Percentiles rank a stretch among this genome's conserved stretches.
Evolutionary conservation across 2,888 invertebrate species (phyloP).

Genomic region (Nemapogon koenigi): DNA sequence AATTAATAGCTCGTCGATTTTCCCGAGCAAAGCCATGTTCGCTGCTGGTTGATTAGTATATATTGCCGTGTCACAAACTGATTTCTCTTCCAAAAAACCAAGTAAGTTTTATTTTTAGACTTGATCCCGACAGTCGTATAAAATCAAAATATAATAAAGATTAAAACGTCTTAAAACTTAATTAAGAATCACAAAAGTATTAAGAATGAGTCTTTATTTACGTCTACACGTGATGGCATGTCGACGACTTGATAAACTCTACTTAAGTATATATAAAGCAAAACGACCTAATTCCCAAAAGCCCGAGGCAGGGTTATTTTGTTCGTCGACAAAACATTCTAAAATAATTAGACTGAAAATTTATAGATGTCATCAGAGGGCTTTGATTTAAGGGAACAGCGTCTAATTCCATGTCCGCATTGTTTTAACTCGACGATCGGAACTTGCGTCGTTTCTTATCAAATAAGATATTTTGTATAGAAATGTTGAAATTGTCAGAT

Average conservation of each 20-base stretch:
- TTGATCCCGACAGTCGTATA: too few relatives aligned
- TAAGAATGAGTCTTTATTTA: conserved; percentile 21
- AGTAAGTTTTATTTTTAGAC: too few relatives aligned
- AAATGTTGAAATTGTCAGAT: too few relatives aligned
- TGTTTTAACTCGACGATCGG: conserved; percentile 30
- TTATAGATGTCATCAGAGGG: conserved; percentile 50
- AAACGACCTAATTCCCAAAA: conserved; percentile 40
- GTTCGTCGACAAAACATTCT: conserved; percentile 46
- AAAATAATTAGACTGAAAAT: conserved; percentile 53
- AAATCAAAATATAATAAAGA: too few relatives aligned
- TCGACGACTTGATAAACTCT: conserved; percentile 32
- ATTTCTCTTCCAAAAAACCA: too few relatives aligned
- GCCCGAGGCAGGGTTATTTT: conserved; percentile 41
- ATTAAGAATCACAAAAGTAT: conserved; percentile 4
- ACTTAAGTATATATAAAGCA: conserved; percentile 37
- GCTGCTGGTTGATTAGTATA: too few relatives aligned
- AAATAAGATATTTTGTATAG: conserved; percentile 19
- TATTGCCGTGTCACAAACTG: too few relatives aligned
- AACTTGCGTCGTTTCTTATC: conserved; percentile 23
- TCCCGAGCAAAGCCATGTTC: too few relatives aligned
- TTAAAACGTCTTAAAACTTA: too few relatives aligned
- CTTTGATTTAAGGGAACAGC: conserved; percentile 35
- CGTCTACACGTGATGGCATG: too few relatives aligned
- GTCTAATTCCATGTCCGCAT: conserved; percentile 26
- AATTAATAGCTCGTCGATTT: too few relatives aligned